Evolutionary conservation across 2,888 invertebrate species (phyloP).

Genomic region (Leucania comma): DNA sequence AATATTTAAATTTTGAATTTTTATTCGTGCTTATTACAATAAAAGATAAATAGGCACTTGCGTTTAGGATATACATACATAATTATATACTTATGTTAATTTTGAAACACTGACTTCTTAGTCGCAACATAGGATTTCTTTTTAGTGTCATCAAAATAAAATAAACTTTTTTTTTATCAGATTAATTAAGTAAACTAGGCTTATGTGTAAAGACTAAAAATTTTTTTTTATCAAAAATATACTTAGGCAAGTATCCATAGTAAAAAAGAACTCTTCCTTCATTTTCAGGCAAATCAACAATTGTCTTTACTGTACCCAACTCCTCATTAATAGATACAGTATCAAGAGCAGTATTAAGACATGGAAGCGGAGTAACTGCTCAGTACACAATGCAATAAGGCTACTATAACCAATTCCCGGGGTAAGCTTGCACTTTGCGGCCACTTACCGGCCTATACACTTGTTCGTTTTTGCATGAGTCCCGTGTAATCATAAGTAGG

Average conservation of each 20-base stretch:
- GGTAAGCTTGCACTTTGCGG: conserved; percentile 80
- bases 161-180: not conserved
- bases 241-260: too few species aligned
- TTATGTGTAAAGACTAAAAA: too few species aligned
- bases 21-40: too few species aligned
- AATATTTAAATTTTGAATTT: too few species aligned
- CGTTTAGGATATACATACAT: too few species aligned
- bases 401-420: conserved; percentile 71
- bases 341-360: conserved; percentile 24
- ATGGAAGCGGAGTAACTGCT: conserved; percentile 34
- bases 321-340: conserved; percentile 37
- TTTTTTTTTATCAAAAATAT: too few species aligned
- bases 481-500: conserved; percentile 74
- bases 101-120: too few species aligned
- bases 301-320: not conserved
- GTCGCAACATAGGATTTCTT: not conserved
- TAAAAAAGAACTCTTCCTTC: too few species aligned
- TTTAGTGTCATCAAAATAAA: not conserved
- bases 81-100: too few species aligned
- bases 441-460: conserved; percentile 73
- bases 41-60: too few species aligned
- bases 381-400: conserved; percentile 56
- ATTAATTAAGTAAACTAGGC: too few species aligned
- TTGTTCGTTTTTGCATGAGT: conserved; percentile 78
- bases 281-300: not conserved